These are phyloP conservation scores for Pontoporia blainvillei DNA, from an alignment of 2,113 vertebrate genomes.

Conservation along the genomic window DNA sequence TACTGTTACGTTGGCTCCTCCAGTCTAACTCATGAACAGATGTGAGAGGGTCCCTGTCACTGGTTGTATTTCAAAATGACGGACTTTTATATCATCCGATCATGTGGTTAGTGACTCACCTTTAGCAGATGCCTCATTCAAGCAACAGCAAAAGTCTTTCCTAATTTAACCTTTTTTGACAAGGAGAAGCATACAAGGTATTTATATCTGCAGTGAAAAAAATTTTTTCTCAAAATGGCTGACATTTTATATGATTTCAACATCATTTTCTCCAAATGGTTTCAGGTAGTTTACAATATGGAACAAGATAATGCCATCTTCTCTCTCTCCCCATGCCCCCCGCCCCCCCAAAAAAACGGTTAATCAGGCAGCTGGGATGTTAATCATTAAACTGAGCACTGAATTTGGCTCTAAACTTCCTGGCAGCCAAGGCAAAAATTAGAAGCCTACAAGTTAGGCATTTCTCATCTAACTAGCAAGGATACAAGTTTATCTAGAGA, in stretches of 20 bases:
- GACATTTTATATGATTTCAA: constrained; percentile 31
- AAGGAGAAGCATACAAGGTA: not conserved
- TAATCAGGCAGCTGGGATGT: not conserved
- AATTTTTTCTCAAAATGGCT: not conserved
- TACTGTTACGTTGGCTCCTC: not conserved
- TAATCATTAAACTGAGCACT: constrained; percentile 26
- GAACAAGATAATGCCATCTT: constrained; percentile 18
- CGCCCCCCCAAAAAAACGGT: not conserved
- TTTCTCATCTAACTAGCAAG: constrained; percentile 2
- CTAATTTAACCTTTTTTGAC: constrained; percentile 1
- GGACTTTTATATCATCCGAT: not conserved
- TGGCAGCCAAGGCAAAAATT: constrained; percentile 32
- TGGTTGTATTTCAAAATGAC: constrained; percentile 25
- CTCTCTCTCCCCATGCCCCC: not conserved
- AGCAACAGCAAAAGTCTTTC: not conserved
- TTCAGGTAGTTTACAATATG: constrained; percentile 34
- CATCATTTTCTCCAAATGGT: constrained; percentile 1
- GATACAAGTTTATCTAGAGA: not conserved
- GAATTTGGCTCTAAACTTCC: constrained; percentile 39
- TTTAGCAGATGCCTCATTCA: constrained; percentile 14
- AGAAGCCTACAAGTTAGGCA: not conserved
- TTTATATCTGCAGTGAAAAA: constrained; percentile 32
- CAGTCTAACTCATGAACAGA: not conserved
- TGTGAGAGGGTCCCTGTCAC: not conserved
- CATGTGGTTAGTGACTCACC: not conserved